These are phyloP conservation scores for Ellobium chinense DNA, from an alignment of 2,888 invertebrate species.

Conservation along the genomic window DNA sequence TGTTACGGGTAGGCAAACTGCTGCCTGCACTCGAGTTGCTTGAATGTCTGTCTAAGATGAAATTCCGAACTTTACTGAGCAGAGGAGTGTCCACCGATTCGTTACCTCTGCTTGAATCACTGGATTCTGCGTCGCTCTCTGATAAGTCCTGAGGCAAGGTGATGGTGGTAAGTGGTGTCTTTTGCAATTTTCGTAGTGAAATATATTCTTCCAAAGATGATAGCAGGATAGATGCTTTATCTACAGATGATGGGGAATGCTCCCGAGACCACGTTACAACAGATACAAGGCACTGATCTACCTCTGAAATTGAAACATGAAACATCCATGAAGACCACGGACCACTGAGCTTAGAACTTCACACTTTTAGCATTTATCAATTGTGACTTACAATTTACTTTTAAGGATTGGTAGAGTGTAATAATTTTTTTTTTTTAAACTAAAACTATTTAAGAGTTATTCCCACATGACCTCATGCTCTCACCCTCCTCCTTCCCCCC, in stretches of 20 bases:
- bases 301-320: conserved; percentile 55
- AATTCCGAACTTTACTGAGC: background rate
- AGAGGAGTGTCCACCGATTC: conserved; percentile 21
- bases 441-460: no score
- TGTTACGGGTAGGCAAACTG: background rate
- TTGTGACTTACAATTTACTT: no score
- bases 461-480: no score
- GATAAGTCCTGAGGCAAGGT: conserved; percentile 49
- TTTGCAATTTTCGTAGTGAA: conserved; percentile 61
- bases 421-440: no score
- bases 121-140: conserved; percentile 29
- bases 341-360: no score
- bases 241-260: conserved; percentile 41
- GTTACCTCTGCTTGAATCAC: conserved; percentile 3
- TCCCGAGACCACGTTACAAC: conserved; percentile 56
- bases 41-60: conserved; percentile 3
- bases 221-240: conserved; percentile 55
- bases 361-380: no score
- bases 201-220: conserved; percentile 66
- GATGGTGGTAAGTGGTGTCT: conserved; percentile 60
- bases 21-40: conserved; percentile 2
- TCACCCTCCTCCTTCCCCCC: no score
- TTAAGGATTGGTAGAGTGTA: no score
- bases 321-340: no score
- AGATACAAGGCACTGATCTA: conserved; percentile 69